Evolutionary conservation across 2,797 vertebrate species (phyloP).

Genomic region (Trachurus trachurus): DNA sequence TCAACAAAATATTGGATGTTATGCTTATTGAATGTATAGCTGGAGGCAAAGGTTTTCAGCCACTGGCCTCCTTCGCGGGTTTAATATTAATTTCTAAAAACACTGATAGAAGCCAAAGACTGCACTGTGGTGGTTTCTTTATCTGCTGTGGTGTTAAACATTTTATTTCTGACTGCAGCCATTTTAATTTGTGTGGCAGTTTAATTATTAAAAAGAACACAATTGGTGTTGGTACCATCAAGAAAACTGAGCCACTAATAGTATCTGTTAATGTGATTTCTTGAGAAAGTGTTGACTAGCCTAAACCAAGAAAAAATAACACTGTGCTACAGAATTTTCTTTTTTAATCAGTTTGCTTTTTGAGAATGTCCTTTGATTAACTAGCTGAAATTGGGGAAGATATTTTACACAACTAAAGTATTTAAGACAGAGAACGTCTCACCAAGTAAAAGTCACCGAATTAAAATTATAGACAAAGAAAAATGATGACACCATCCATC

Average conservation of each 20-base stretch:
- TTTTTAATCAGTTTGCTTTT: not conserved
- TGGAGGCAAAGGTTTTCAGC: constrained; percentile 3
- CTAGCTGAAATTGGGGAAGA: not conserved
- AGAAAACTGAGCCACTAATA: not conserved
- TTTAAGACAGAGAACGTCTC: not conserved
- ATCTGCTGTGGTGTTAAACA: constrained; percentile 19
- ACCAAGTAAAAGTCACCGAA: not conserved
- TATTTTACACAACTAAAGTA: not conserved
- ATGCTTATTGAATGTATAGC: constrained; percentile 16
- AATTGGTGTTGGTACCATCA: not conserved
- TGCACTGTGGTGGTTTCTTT: not conserved
- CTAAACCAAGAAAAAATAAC: not conserved
- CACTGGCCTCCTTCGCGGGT: constrained; percentile 5
- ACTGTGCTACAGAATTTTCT: no score
- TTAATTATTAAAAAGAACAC: not conserved
- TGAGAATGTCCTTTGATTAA: not conserved
- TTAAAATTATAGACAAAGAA: not conserved
- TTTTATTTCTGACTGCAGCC: not conserved
- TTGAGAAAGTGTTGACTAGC: not conserved
- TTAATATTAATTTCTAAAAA: constrained; percentile 20
- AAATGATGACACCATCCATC: no score
- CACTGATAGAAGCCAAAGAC: not conserved
- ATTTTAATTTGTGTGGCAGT: not conserved
- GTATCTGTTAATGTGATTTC: not conserved
- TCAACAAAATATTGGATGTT: not conserved